Evolutionary conservation across 2,888 invertebrate species (phyloP), one percentile per base, ranked within the genome.

Genomic region (Aleiodes testaceus): DNA sequence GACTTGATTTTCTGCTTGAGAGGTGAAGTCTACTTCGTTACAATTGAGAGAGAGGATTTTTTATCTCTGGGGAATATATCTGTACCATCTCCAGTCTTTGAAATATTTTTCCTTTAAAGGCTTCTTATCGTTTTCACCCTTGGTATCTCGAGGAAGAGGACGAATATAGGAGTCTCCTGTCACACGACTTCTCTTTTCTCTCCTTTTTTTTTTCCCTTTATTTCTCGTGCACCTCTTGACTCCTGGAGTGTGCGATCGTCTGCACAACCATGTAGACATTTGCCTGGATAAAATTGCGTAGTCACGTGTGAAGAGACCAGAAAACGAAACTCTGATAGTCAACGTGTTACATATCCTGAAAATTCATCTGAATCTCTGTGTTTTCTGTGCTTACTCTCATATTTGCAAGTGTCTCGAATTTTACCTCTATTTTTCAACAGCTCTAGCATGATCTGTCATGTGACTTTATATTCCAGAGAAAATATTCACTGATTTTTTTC

Each of bases 211-310:
- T 45, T 66, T 30, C 11, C 30, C 30, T 53, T 14, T 53, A 44
- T 52, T 49, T 59, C 18, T 18, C 16, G 14, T 18, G 49, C 65
- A 55, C 66, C 36, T 66, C 66, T 52, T 52, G 66, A 47, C 50
- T 44, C 36, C 61, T 16, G 42, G 30, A 22, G 45, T 49, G 42
- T 65, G 53, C 65, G 55, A 42, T 63, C 69, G 65, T 69, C 59
- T 22, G 68, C 63, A 66, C 69, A 64, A 66, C 61, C 59, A 68
- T 14, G 18, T 45, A 59, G 74, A 70, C 72, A 73, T 69, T 67
- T 72, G 26, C 52, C 55, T 66, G 74, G 82, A 82, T 84, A 81
- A 79, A 84, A 83, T 84, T 83, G 84, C 82, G 81, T 82, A 85
- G 82, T 85, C 85, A 82, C 79, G 83, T 81, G 82, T 82, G 80